phyloP scores from a whole-genome alignment of 2,113 vertebrate species.

The Speoplatyrhinus poulsoni region DNA sequence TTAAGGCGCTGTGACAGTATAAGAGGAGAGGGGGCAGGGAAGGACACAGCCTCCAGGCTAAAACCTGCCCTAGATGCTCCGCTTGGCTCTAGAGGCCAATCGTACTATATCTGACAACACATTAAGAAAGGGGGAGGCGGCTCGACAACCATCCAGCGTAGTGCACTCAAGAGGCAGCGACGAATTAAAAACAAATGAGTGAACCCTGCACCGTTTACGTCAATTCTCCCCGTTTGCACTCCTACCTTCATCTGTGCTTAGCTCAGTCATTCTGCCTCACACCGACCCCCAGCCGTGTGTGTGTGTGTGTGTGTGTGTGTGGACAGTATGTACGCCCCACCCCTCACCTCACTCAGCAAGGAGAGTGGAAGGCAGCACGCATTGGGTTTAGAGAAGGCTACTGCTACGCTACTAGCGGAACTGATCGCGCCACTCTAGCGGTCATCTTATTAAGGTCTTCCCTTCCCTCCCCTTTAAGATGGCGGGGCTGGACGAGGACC shows the following conservation, averaged over 20 bases:
- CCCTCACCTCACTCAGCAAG: slow-evolving; percentile 1
- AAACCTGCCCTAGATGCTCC: slow-evolving; percentile 64
- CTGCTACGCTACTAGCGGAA: too few relatives aligned
- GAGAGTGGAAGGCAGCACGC: not conserved
- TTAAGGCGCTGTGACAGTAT: slow-evolving; percentile 36
- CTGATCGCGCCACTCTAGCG: not conserved
- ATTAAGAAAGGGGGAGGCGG: slow-evolving; percentile 39
- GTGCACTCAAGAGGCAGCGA: slow-evolving; percentile 21
- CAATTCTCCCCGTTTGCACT: slow-evolving; percentile 16
- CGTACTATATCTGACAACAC: slow-evolving; percentile 36
- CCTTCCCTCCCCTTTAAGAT: slow-evolving; percentile 14
- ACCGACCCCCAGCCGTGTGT: slow-evolving; percentile 10
- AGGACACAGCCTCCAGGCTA: slow-evolving; percentile 56
- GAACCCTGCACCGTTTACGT: slow-evolving; percentile 39
- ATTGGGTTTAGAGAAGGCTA: not conserved
- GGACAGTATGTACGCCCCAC: not conserved
- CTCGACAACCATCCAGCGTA: slow-evolving; percentile 50
- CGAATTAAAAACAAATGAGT: slow-evolving; percentile 48
- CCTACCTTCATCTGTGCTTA: slow-evolving; percentile 19
- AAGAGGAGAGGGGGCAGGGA: slow-evolving; percentile 7
- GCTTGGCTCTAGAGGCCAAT: slow-evolving; percentile 34
- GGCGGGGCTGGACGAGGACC: slow-evolving; percentile 43
- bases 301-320: not conserved
- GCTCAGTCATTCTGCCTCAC: slow-evolving; percentile 11
- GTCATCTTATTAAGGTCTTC: slow-evolving; percentile 26